Conservation (phyloP, 1,140 invertebrate species). For the Listronotus oregonensis region DNA sequence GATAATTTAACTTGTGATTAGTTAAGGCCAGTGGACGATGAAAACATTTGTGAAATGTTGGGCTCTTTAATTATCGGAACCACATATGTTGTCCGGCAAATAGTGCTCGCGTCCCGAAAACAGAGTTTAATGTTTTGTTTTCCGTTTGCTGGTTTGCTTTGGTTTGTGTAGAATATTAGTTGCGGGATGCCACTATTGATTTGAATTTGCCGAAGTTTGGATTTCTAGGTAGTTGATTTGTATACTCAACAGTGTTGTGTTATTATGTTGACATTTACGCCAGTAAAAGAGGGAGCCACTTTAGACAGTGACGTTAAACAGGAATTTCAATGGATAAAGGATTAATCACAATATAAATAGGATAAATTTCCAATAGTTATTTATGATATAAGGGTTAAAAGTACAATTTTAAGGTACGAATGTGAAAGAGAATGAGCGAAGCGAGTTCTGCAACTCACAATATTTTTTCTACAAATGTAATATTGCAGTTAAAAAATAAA, state of each 20-base stretch:
- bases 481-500: too few relatives aligned
- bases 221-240: conserved; percentile 18
- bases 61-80: conserved; percentile 28
- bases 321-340: too few relatives aligned
- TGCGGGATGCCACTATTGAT: conserved; percentile 26
- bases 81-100: conserved; percentile 23
- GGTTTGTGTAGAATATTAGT: conserved; percentile 30
- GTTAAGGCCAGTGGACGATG: conserved; percentile 16
- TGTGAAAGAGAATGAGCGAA: too few relatives aligned
- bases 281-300: too few relatives aligned
- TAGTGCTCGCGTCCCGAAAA: conserved; percentile 23
- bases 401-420: too few relatives aligned
- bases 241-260: not conserved
- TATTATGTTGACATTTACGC: not conserved
- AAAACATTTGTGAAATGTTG: conserved; percentile 32
- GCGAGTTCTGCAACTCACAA: too few relatives aligned
- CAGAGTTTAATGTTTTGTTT: conserved; percentile 24
- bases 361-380: too few relatives aligned
- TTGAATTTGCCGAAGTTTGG: conserved; percentile 27
- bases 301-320: too few relatives aligned
- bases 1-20: conserved; percentile 32
- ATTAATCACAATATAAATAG: too few relatives aligned
- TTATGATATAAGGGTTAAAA: too few relatives aligned
- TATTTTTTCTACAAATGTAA: too few relatives aligned
- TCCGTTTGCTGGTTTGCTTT: conserved; percentile 2